Evolutionary conservation across 1,140 invertebrate genomes (phyloP).

Genomic region (Drosophila navojoa): DNA sequence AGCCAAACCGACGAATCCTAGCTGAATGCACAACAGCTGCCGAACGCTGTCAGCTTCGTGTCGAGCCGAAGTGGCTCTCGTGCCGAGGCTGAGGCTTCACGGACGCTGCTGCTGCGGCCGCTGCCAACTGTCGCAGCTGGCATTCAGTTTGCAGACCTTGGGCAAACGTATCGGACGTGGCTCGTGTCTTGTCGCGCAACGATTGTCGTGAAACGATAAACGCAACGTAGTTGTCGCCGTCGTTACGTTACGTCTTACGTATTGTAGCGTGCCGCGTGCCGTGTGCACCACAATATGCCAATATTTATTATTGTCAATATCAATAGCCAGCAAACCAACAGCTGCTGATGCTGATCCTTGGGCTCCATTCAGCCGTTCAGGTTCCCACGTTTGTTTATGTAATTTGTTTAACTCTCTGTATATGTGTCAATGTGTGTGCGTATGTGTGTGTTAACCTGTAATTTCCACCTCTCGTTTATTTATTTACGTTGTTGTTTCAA

Average conservation of each 20-base stretch:
- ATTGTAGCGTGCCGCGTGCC: slow-evolving; percentile 13
- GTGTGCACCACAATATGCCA: slow-evolving; percentile 43
- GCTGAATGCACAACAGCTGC: slow-evolving; percentile 40
- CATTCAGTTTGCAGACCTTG: slow-evolving; percentile 77
- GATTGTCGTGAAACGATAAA: neutral
- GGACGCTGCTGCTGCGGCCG: neutral
- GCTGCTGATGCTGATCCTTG: slow-evolving; percentile 7
- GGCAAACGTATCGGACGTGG: slow-evolving; percentile 75
- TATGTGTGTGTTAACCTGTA: slow-evolving; percentile 25
- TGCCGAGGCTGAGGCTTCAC: slow-evolving; percentile 49
- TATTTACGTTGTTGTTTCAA: slow-evolving; percentile 59
- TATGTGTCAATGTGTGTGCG: neutral
- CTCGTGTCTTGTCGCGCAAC: slow-evolving; percentile 18
- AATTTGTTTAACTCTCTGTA: slow-evolving; percentile 68
- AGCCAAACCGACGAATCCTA: slow-evolving; percentile 59
- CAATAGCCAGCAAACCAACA: slow-evolving; percentile 42
- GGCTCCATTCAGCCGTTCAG: slow-evolving; percentile 10
- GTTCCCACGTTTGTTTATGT: slow-evolving; percentile 70
- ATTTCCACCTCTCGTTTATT: slow-evolving; percentile 45
- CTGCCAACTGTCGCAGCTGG: slow-evolving; percentile 20
- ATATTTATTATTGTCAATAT: slow-evolving; percentile 66
- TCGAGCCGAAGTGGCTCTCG: slow-evolving; percentile 29
- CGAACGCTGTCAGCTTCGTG: slow-evolving; percentile 24
- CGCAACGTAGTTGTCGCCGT: slow-evolving; percentile 17
- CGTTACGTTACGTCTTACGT: slow-evolving; percentile 58